phyloP scores from a whole-genome alignment of 1,140 invertebrate species.

The Leptoteleia sp. region DNA sequence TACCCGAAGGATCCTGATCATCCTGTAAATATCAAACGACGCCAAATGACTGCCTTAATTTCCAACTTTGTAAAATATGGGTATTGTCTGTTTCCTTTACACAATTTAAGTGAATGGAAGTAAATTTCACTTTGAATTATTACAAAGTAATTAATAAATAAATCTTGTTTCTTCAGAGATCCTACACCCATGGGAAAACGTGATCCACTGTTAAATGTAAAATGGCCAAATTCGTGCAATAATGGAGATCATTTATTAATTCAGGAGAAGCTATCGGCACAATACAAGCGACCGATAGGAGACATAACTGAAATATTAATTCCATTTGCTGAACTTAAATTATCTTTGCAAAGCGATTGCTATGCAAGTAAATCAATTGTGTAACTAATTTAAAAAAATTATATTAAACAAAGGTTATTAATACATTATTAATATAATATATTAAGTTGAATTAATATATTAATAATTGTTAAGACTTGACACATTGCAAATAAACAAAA shows the following conservation, averaged over 20 bases:
- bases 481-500: no score
- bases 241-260: constrained; percentile 15
- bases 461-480: no score
- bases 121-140: not conserved
- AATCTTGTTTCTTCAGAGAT: constrained; percentile 11
- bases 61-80: constrained; percentile 35
- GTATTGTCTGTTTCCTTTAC: no score
- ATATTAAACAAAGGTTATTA: no score
- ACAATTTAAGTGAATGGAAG: constrained; percentile 1
- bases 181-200: constrained; percentile 17
- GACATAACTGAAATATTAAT: no score
- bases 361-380: no score
- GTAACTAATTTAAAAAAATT: no score
- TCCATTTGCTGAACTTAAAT: no score
- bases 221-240: constrained; percentile 30
- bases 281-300: constrained; percentile 16
- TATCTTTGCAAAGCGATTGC: no score
- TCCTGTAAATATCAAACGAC: constrained; percentile 27
- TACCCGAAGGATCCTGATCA: constrained; percentile 30
- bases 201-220: constrained; percentile 23
- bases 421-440: no score
- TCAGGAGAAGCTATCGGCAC: constrained; percentile 1
- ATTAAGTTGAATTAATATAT: no score
- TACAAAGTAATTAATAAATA: not conserved
- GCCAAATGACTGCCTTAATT: constrained; percentile 26